These are phyloP conservation scores for Cairina moschata DNA, from an alignment of 2,113 vertebrate species.

Conservation along the genomic window DNA sequence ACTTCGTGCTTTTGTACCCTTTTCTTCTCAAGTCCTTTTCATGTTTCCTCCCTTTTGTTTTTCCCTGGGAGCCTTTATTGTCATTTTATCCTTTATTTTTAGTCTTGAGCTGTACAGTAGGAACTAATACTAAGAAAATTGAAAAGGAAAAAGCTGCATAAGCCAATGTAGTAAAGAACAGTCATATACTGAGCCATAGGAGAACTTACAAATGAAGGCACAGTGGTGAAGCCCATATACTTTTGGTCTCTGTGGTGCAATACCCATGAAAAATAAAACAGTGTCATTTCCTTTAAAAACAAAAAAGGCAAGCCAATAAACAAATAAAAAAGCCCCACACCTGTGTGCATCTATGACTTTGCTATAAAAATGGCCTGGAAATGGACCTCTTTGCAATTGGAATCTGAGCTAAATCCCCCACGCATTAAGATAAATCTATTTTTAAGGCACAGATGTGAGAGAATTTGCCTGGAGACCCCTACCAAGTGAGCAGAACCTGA, in stretches of 20 bases:
- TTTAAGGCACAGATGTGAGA: conserved; percentile 53
- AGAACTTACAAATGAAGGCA: conserved; percentile 37
- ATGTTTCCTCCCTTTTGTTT: conserved; percentile 75
- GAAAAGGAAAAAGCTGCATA: conserved; percentile 32
- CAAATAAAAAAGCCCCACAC: background rate
- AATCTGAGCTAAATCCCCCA: conserved; percentile 37
- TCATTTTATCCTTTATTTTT: conserved; percentile 71
- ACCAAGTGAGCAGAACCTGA: conserved; percentile 61
- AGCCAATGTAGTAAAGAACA: conserved; percentile 3
- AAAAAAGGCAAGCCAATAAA: background rate
- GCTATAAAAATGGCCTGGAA: conserved; percentile 37
- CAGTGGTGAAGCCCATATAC: background rate
- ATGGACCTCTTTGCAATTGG: conserved; percentile 6
- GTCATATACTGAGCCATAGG: conserved; percentile 24
- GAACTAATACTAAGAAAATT: conserved; percentile 68
- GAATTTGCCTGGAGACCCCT: conserved; percentile 31
- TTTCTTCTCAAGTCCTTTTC: conserved; percentile 74
- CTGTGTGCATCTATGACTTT: conserved; percentile 42
- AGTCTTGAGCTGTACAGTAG: conserved; percentile 45
- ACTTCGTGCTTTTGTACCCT: conserved; percentile 65
- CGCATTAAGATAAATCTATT: conserved; percentile 55
- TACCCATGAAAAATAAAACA: conserved; percentile 64
- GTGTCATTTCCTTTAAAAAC: conserved; percentile 32
- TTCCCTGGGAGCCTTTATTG: conserved; percentile 69
- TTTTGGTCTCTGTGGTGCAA: conserved; percentile 19